Conservation (phyloP, 2,888 invertebrate species). For the Ischnura elegans region DNA sequence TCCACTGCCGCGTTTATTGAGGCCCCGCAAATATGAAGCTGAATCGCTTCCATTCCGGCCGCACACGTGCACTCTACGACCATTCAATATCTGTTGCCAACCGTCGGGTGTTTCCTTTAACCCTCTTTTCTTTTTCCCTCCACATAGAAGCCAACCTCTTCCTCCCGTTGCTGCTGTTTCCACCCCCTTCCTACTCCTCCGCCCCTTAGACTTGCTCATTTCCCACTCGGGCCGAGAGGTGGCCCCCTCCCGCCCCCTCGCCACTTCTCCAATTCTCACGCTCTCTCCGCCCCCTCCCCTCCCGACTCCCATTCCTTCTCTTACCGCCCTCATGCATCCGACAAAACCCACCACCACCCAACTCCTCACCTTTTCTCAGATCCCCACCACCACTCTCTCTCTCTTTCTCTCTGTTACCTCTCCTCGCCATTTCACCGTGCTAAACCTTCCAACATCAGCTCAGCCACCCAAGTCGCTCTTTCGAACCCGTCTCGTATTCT, state of each 20-base stretch:
- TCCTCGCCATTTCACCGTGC: not conserved
- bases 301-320: not conserved
- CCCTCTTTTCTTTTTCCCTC: slow-evolving; percentile 8
- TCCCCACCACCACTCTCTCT: not conserved
- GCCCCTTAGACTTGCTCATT: not conserved
- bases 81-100: slow-evolving; percentile 67
- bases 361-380: not conserved
- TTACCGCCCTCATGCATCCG: not conserved
- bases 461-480: not conserved
- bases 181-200: not conserved
- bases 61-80: slow-evolving; percentile 60
- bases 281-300: not conserved
- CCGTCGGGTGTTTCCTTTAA: slow-evolving; percentile 59
- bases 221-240: not conserved
- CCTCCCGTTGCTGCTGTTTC: not conserved
- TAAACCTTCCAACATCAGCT: not conserved
- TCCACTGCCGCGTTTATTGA: slow-evolving; percentile 49
- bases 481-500: not conserved
- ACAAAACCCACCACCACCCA: not conserved
- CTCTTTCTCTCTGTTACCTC: not conserved
- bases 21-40: slow-evolving; percentile 49
- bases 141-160: not conserved
- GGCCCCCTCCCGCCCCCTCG: too few relatives aligned
- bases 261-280: not conserved
- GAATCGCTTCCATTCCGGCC: slow-evolving; percentile 63